Conservation (phyloP, 2,113 vertebrate genomes). For the Pelmatolapia mariae region DNA sequence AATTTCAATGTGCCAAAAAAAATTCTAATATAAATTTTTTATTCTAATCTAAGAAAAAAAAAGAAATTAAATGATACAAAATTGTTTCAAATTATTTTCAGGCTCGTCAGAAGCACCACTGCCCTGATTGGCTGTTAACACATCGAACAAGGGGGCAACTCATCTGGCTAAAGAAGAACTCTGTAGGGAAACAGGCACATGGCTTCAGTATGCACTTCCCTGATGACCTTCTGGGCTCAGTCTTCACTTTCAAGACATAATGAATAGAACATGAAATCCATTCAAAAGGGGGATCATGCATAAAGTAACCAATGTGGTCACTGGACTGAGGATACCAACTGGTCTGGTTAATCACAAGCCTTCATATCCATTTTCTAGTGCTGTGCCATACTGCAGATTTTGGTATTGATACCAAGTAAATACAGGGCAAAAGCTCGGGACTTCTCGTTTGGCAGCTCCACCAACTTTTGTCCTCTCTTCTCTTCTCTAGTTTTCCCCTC, state of each 20-base stretch:
- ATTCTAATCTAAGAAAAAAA: background rate
- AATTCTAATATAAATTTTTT: background rate
- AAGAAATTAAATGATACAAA: background rate
- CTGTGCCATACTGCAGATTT: background rate
- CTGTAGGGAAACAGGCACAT: background rate
- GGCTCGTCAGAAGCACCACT: background rate
- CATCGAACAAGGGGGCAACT: background rate
- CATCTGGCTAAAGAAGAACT: background rate
- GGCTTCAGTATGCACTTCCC: background rate
- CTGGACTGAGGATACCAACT: background rate
- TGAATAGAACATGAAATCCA: background rate
- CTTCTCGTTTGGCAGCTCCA: background rate
- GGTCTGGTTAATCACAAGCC: background rate
- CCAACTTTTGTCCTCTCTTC: background rate
- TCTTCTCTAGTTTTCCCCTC: background rate
- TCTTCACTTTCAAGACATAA: background rate
- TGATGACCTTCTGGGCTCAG: background rate
- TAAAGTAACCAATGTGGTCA: background rate
- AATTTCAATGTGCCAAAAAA: background rate
- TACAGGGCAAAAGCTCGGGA: fast-evolving
- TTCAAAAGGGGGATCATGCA: background rate
- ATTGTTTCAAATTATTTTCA: background rate
- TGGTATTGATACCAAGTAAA: background rate
- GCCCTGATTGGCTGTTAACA: background rate
- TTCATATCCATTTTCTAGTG: background rate